Conservation (phyloP, 2,113 vertebrate genomes). For the Alectura lathami region DNA sequence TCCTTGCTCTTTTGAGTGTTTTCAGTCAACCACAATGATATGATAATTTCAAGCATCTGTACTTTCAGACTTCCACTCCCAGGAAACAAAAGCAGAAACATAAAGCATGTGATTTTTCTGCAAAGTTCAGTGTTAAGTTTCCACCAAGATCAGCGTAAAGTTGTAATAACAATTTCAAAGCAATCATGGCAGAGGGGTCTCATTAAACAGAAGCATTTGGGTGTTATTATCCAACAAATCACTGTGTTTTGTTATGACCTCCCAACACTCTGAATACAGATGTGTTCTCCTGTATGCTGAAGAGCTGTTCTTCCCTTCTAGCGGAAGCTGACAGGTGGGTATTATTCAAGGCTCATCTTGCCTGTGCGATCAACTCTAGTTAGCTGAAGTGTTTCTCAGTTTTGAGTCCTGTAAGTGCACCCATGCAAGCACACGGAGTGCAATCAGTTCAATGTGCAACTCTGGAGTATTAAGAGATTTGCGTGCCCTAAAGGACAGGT, state of each 20-base stretch:
- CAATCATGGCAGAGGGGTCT: neutral
- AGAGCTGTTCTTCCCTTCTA: neutral
- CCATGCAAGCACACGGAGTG: neutral
- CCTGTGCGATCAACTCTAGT: neutral
- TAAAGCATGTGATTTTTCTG: neutral
- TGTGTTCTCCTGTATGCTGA: neutral
- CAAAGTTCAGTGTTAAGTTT: neutral
- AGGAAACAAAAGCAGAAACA: conserved; percentile 18
- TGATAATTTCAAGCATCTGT: neutral
- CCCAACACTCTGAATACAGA: neutral
- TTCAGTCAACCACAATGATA: neutral
- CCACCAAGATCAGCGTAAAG: neutral
- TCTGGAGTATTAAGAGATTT: neutral
- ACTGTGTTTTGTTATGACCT: neutral
- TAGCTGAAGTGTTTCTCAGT: neutral
- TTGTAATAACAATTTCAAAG: neutral
- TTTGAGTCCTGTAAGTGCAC: neutral
- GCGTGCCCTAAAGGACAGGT: neutral
- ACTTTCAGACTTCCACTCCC: neutral
- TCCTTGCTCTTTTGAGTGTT: neutral
- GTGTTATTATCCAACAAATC: neutral
- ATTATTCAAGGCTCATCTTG: neutral
- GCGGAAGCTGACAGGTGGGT: neutral
- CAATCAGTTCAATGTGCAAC: neutral
- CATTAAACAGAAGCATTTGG: neutral